Percentiles rank a stretch among this genome's conserved stretches.
Conservation (phyloP, 2,888 invertebrate genomes). For the Sarcophaga carnaria region DNA sequence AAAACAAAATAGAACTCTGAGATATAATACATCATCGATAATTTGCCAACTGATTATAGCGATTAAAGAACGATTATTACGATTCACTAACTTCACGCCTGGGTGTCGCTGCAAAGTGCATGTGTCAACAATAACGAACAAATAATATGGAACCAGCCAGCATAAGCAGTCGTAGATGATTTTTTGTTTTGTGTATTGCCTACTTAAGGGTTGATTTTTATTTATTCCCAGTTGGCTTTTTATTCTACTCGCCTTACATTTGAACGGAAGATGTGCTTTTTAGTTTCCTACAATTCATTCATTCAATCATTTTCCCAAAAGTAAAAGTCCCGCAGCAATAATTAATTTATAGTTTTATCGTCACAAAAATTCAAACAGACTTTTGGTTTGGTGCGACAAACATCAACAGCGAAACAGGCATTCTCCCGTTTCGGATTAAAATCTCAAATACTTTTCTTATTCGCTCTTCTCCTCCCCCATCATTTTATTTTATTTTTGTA, state of each 20-base stretch:
- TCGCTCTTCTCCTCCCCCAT: too few relatives aligned
- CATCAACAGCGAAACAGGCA: constrained; percentile 54
- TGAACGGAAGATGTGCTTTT: constrained; percentile 61
- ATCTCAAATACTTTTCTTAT: constrained; percentile 38
- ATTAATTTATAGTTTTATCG: constrained; percentile 82
- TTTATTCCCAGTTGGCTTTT: constrained; percentile 48
- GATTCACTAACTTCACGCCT: constrained; percentile 74
- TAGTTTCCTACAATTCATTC: constrained; percentile 15
- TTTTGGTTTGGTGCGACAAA: constrained; percentile 36
- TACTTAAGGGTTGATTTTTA: constrained; percentile 51
- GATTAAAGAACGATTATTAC: constrained; percentile 79
- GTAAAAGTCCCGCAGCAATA: constrained; percentile 79
- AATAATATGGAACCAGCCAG: constrained; percentile 30
- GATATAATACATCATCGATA: constrained; percentile 14
- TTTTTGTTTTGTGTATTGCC: neutral
- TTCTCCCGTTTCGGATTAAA: constrained; percentile 63
- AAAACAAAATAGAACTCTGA: neutral
- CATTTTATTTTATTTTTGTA: neutral
- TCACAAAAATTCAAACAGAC: constrained; percentile 67
- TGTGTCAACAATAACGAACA: constrained; percentile 69
- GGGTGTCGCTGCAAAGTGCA: constrained; percentile 78
- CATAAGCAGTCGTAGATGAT: neutral
- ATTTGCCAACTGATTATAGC: constrained; percentile 59
- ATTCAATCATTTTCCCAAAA: constrained; percentile 70
- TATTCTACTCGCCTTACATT: constrained; percentile 23